Conservation (phyloP, 2,797 vertebrate genomes). For the Harpagifer antarcticus region DNA sequence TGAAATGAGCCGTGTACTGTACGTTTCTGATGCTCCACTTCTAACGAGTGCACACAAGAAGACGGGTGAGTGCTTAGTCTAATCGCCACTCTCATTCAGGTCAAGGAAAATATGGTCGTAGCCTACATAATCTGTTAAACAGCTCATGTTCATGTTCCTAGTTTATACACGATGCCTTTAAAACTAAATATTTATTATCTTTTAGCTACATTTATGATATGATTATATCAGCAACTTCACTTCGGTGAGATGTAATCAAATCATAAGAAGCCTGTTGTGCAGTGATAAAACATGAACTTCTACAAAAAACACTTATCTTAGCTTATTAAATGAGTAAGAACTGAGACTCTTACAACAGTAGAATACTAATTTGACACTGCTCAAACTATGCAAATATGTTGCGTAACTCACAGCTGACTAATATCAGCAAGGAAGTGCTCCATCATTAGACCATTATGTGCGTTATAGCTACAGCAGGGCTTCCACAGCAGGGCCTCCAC, state of each 20-base stretch:
- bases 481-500: too few species aligned
- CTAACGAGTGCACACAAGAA: constrained; percentile 47
- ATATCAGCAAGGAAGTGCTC: constrained; percentile 37
- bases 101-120: constrained; percentile 49
- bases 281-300: constrained; percentile 25
- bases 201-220: constrained; percentile 9
- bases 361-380: constrained; percentile 40
- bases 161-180: constrained; percentile 7
- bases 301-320: constrained; percentile 1
- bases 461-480: constrained; percentile 39
- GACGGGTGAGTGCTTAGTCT: constrained; percentile 22
- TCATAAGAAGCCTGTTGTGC: constrained; percentile 8
- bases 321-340: constrained; percentile 10
- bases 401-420: constrained; percentile 51
- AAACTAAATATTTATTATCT: not conserved
- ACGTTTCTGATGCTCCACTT: constrained; percentile 57
- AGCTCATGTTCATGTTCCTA: not conserved
- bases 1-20: constrained; percentile 64
- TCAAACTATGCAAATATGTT: constrained; percentile 57
- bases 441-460: constrained; percentile 45
- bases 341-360: constrained; percentile 10
- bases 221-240: constrained; percentile 8
- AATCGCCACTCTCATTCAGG: constrained; percentile 50
- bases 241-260: constrained; percentile 3
- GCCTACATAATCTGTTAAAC: constrained; percentile 34